Evolutionary conservation across 2,113 vertebrate species (phyloP), one percentile per base, ranked within the genome.

Genomic region (Dunckerocampus dactyliophorus): DNA sequence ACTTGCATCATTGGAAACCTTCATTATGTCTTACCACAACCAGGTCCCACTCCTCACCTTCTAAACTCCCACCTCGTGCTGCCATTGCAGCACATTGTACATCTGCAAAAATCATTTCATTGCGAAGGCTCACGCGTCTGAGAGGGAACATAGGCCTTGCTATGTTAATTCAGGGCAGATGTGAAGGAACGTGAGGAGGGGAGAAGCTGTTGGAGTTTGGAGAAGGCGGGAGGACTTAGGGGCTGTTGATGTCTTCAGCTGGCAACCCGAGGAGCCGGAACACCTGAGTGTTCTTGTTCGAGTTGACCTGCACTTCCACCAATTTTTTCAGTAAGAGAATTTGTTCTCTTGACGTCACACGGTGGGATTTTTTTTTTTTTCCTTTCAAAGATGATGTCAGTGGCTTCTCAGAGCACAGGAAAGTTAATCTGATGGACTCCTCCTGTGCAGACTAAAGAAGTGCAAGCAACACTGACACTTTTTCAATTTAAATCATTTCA

Each of bases 101-200:
- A 87, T 89, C 86, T 88, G 84, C 48, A 14, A 48, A 82, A 82
- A 75, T 69, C 62, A 73, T 90, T 85, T 81, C 45, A 72, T 58
- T 76, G 69, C 57, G 49, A 28, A 72, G 28, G 37, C 75, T 81
- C 45, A 31, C 19, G 64, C 19, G 72, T 58, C 75, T 83, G 39
- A 46, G 67, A 77, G 77, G 72, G 59, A 85, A 79, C 72, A 74
- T 69, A 69, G 69, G 76, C 71, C 54, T n/a, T 20, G 53, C 54
- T 42, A 56, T 69, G 69, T 68, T 90, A 91, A 90, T 83, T 37
- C 54, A 47, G 59, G 72, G 67, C 89, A 90, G 86, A 90, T 90
- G 89, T 87, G 72, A 65, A 71, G 74, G 72, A 74, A 74, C 65
- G 37, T 55, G 67, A 63, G 65, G 20, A 58, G 59, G 45, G 37